These are phyloP conservation scores for Protaetia brevitarsis DNA, from an alignment of 1,140 invertebrate genomes.

Conservation along the genomic window DNA sequence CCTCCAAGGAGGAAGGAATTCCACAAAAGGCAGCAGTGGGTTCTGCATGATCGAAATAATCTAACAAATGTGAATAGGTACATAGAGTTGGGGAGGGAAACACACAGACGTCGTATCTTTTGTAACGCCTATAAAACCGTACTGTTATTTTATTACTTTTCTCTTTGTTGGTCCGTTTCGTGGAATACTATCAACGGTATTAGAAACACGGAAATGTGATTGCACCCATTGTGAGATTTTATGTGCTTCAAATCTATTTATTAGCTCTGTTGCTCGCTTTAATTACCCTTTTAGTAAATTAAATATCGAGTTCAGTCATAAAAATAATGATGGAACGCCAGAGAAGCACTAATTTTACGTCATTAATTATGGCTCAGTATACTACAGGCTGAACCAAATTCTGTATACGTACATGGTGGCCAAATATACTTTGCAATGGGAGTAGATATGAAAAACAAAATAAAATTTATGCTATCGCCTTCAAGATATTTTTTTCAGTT, in stretches of 20 bases:
- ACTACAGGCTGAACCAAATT: too few relatives aligned
- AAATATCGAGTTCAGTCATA: slow-evolving; percentile 1
- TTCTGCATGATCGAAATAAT: slow-evolving; percentile 16
- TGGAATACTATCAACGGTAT: slow-evolving; percentile 13
- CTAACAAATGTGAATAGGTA: slow-evolving; percentile 13
- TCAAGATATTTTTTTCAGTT: too few relatives aligned
- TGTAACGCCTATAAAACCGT: slow-evolving; percentile 16
- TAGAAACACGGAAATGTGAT: slow-evolving; percentile 16
- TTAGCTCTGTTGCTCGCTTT: slow-evolving; percentile 4
- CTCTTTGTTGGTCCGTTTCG: slow-evolving; percentile 13
- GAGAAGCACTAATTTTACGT: background rate
- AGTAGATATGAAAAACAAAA: too few relatives aligned
- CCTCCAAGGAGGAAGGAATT: slow-evolving; percentile 9
- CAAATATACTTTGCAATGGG: too few relatives aligned
- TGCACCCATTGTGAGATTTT: slow-evolving; percentile 17
- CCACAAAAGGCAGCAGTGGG: background rate
- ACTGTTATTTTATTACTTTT: slow-evolving; percentile 17
- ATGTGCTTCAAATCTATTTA: slow-evolving; percentile 18
- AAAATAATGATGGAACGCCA: slow-evolving; percentile 1
- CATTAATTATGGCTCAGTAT: slow-evolving; percentile 10
- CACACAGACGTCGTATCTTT: slow-evolving; percentile 15
- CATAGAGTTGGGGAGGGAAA: slow-evolving; percentile 6
- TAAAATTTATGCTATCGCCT: too few relatives aligned
- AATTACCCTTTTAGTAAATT: slow-evolving; percentile 18
- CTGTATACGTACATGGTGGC: too few relatives aligned